Base-by-base conservation (phyloP, 2,797 vertebrate genomes). In the Sebastes hubbsi region DNA sequence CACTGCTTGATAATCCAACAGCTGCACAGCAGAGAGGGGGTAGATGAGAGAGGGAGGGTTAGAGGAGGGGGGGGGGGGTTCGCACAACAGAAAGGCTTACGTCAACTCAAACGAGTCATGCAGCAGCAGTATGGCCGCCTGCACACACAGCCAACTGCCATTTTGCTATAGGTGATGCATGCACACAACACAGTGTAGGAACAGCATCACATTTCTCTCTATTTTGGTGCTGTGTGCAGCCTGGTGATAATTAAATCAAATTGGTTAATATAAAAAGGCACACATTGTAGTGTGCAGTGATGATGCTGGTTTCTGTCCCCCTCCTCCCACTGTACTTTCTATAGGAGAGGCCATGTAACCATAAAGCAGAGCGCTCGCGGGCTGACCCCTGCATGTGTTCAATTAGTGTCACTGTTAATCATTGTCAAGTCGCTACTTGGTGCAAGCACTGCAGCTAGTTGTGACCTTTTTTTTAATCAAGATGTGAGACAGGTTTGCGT, bases 1-100 rank as follows among this genome's bases (percentile, higher is more conserved):
- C 86, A 32, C 84, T 78, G 88, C 78, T 89, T 80, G 81, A 91
- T 92, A 90, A 90, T 89, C 88, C 88, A 92, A 92, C 91, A 94
- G 93, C 93, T 94, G 93, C 87, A 74, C 78, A 80, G 85, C 88
- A 84, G 81, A 87, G 81, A 59, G 77, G 55, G 79, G 74, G 49
- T 62, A 32, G 79, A 64, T 36, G 49, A 58, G 62, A 46, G 66
- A 4, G 67, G 9, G 27, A 22, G 27, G 2, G 13, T 2, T 8
- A 12, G 59, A 42, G 4, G 25, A 5, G 59, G 34, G 4, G 18
- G 29, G 4, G 18, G n/a, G 46, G 58, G 34, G 20, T 4, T 34
- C 24, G 12, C 71, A 84, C 82, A 78, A 81, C 87, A 88, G 84
- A 91, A 88, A 86, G 77, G 88, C 89, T 92, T 91, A 91, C 89